Base-by-base conservation (phyloP, 2,797 vertebrate species). In the Amazona finschi region DNA sequence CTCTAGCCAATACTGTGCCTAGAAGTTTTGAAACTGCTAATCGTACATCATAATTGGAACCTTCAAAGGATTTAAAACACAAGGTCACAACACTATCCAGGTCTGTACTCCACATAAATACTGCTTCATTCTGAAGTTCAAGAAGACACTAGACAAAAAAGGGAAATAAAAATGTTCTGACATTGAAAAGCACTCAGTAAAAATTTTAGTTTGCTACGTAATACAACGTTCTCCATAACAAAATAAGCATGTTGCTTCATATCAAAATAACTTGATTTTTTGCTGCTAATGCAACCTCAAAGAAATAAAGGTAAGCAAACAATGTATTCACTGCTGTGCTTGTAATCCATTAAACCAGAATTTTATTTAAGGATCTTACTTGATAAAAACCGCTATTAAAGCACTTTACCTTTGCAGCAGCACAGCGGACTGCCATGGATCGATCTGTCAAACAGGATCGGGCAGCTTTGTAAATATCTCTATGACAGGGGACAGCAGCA, bases 1-100 rank as follows among this genome's bases (percentile, higher is more conserved):
- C 98, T 36, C 98, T 98, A 27, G 98, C 98, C 93, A 99, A 95
- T 89, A 99, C 90, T 8, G 97, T 98, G 38, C 99, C 99, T 89
- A 99, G 94, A 60, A 99, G 98, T 71, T 98, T 98, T 87, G 99
- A 98, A 30, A 99, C 98, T 1, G 97, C 97, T 87, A 99, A 97
- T 65, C 98, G 97, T 43, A 99, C 99, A 84, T 98, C 98, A 24
- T 98, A 98, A 97, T 97, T 98, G 82, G 99, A 99, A 72, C 99
- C 98, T 95, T 99, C 99, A 78, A 99, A 99, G 49, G 99, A 98
- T 75, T 99, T 98, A 98, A 99, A 99, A 97, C 99, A 99, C 17
- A 99, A 93, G 11, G 98, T 98, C 78, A 98, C 97, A 85, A 99
- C 97, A 76, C 99, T 99, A 93, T 99, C 99, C 93, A 99, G 79